Base-by-base conservation (phyloP, 2,797 vertebrate species). In the Clarias pachynema region DNA sequence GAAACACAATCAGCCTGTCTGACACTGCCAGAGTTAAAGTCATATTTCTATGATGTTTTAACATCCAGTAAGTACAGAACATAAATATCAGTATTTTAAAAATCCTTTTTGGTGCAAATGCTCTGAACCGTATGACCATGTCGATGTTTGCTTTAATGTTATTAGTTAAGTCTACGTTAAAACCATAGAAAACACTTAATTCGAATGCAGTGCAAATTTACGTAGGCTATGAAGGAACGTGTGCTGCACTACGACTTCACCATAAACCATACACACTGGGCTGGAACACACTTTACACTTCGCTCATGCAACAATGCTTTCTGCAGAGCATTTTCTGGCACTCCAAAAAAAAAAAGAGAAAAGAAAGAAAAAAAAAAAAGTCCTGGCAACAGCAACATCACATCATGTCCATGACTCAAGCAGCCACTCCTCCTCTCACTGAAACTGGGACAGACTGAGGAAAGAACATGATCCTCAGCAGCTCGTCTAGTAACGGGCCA, bases 391-490 rank as follows among this genome's bases (percentile, higher is more conserved):
- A 49, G 59, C 15, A 29, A 80, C 14, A 80, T 60, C 4, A 78
- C 14, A 80, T 60, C 4, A 78, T 37, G 74, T 78, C 56, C 10
- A 6, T 37, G 29, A 26, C 81, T 62, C 68, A 26, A 22, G 66
- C 69, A 62, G 37, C 37, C 65, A 34, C 22, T 26, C 22, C 6
- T 24, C 49, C 7, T 0, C 44, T 16, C 3, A 9, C 60, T 20
- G 20, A 31, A 69, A 72, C 75, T 79, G 75, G 66, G 66, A 70
- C 65, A 63, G 24, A 63, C n/a, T 9, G 34, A 62, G 73, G 37
- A 83, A 53, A 70, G 31, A 70, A 86, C 80, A 59, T 65, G 77
- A 72, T 24, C 40, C 18, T 22, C 26, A 49, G 49, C 77, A 34
- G 62, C 18, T 10, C 29, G n/a, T 66, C 26, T 60, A 53, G 59